Evolutionary conservation across 2,888 invertebrate genomes (phyloP).

Genomic region (Microctonus hyperodae): DNA sequence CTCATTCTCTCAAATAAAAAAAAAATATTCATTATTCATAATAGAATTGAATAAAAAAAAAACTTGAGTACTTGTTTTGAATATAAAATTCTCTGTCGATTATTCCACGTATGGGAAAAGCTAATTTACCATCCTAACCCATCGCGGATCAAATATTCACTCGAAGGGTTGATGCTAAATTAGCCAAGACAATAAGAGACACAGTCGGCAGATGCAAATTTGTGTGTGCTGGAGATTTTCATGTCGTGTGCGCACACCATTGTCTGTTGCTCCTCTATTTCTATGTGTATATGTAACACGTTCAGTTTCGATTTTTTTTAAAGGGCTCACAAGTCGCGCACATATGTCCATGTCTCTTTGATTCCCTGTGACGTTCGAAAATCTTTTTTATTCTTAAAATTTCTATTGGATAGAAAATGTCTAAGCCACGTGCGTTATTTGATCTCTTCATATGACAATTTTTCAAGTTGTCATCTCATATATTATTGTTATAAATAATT

Average conservation of each 20-base stretch:
- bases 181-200: slow-evolving; percentile 60
- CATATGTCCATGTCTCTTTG: slow-evolving; percentile 32
- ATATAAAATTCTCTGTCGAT: slow-evolving; percentile 17
- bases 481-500: neutral
- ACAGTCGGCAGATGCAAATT: slow-evolving; percentile 61
- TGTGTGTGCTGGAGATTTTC: slow-evolving; percentile 43
- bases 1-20: slow-evolving; percentile 10
- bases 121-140: slow-evolving; percentile 19
- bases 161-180: slow-evolving; percentile 52
- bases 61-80: slow-evolving; percentile 6
- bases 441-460: neutral
- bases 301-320: slow-evolving; percentile 48
- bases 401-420: slow-evolving; percentile 6
- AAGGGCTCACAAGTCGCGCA: slow-evolving; percentile 42
- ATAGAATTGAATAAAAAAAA: too few species aligned
- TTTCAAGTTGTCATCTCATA: neutral
- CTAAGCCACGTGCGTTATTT: slow-evolving; percentile 1
- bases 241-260: slow-evolving; percentile 43
- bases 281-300: neutral
- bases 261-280: slow-evolving; percentile 40
- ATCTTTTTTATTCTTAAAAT: slow-evolving; percentile 13
- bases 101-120: slow-evolving; percentile 21
- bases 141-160: slow-evolving; percentile 39
- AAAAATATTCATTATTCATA: too few species aligned
- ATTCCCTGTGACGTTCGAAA: neutral